A percentile compares a stretch with the other conserved stretches of the same genome.
phyloP scores from a whole-genome alignment of 2,113 vertebrate species.

The Pygathrix nemaeus region DNA sequence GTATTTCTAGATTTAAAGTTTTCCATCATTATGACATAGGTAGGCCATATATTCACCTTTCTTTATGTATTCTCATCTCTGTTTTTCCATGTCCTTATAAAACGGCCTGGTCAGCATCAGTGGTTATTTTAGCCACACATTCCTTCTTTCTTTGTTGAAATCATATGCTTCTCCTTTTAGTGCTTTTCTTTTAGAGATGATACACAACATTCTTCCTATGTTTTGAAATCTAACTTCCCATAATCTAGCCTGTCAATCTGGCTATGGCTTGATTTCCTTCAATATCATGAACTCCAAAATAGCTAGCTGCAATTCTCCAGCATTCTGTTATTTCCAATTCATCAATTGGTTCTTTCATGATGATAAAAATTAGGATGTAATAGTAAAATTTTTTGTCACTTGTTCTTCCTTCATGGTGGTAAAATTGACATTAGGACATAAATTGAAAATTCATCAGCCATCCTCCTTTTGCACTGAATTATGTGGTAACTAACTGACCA shows the following conservation, averaged over 20 bases:
- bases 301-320: not conserved
- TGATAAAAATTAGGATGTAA: not conserved
- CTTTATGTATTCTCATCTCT: not conserved
- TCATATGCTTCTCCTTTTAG: not conserved
- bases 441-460: conserved; percentile 22
- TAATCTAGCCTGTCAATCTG: not conserved
- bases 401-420: conserved; percentile 4
- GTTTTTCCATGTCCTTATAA: not conserved
- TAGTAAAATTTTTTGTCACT: conserved; percentile 34
- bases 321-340: conserved; percentile 35
- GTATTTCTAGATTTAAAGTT: not conserved
- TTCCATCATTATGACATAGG: not conserved
- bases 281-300: not conserved
- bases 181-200: not conserved
- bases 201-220: not conserved
- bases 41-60: not conserved
- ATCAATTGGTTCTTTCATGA: not conserved
- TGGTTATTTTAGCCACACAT: not conserved
- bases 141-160: not conserved
- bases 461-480: conserved; percentile 18
- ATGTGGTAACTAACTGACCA: not conserved
- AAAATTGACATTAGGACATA: conserved; percentile 36
- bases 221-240: not conserved
- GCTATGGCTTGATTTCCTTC: not conserved
- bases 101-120: not conserved